These are phyloP conservation scores for Schizopygopsis pylzovi DNA, from an alignment of 2,797 vertebrate genomes.

Conservation along the genomic window DNA sequence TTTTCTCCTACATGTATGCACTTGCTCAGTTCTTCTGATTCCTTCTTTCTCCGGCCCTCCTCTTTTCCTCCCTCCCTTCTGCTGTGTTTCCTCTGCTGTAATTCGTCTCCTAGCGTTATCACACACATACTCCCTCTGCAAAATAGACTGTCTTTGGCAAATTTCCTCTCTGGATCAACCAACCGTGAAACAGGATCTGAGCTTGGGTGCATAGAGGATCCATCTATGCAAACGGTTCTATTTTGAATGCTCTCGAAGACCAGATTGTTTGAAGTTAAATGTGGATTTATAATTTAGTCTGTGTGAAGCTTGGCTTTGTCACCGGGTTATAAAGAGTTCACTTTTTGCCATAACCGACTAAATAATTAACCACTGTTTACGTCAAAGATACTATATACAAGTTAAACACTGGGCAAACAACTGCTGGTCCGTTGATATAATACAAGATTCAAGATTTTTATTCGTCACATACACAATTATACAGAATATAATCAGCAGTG, in stretches of 20 bases:
- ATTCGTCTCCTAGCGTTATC: slow-evolving; percentile 44
- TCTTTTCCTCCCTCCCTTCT: not conserved
- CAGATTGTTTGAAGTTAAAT: not conserved
- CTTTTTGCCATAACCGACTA: not conserved
- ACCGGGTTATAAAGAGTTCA: not conserved
- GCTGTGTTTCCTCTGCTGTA: slow-evolving; percentile 15
- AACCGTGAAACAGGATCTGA: slow-evolving; percentile 50
- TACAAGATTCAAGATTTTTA: too few relatives aligned
- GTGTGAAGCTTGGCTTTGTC: slow-evolving; percentile 3
- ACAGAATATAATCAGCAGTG: too few relatives aligned
- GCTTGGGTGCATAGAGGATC: slow-evolving; percentile 29
- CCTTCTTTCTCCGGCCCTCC: not conserved
- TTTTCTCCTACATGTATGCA: slow-evolving; percentile 6
- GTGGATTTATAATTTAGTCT: not conserved
- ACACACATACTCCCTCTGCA: slow-evolving; percentile 12
- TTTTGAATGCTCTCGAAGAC: slow-evolving; percentile 8
- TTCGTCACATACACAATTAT: too few relatives aligned
- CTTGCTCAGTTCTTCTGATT: slow-evolving; percentile 2
- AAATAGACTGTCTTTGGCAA: slow-evolving; percentile 42
- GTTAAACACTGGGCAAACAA: not conserved
- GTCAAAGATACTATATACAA: not conserved
- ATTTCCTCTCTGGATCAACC: slow-evolving; percentile 50
- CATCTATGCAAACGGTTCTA: slow-evolving; percentile 34
- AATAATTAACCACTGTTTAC: not conserved
- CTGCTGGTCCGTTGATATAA: not conserved